phyloP scores from a whole-genome alignment of 2,113 vertebrate species.

The Hippocampus mohnikei region DNA sequence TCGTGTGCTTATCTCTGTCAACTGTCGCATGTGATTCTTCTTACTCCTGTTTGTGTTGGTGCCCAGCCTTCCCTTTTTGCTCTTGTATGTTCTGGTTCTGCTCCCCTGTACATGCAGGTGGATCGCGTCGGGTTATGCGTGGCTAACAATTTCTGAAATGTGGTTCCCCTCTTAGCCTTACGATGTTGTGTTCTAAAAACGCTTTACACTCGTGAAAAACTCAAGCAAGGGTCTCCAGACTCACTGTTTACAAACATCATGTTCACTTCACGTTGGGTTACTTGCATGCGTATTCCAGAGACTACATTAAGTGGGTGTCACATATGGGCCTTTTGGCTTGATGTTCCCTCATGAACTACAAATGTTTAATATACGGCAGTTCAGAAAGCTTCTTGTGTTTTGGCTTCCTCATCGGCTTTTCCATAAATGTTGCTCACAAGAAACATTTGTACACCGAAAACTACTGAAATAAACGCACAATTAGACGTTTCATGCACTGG shows the following conservation, averaged over 20 bases:
- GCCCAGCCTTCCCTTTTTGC: conserved; percentile 6
- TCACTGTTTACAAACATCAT: conserved; percentile 49
- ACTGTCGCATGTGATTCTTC: conserved; percentile 53
- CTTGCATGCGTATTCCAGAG: conserved; percentile 58
- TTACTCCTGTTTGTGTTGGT: conserved; percentile 18
- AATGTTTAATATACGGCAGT: conserved; percentile 37
- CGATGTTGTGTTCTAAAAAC: conserved; percentile 44
- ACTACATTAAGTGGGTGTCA: conserved; percentile 12
- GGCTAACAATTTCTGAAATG: neutral
- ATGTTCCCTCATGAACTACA: conserved; percentile 27
- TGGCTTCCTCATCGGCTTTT: neutral
- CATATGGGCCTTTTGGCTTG: conserved; percentile 25
- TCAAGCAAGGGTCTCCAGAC: conserved; percentile 41
- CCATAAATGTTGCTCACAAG: neutral
- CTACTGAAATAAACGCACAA: conserved; percentile 25
- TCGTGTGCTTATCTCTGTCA: conserved; percentile 34
- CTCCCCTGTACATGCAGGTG: neutral
- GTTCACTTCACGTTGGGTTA: conserved; percentile 45
- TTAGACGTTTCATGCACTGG: conserved; percentile 6
- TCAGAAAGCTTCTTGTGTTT: conserved; percentile 26
- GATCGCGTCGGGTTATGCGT: neutral
- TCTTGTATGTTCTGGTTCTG: neutral
- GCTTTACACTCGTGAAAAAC: conserved; percentile 50
- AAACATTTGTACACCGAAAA: neutral
- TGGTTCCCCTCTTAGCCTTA: conserved; percentile 32